Base-by-base conservation (phyloP, 2,113 vertebrate genomes). In the Chaetorhynchus papuensis region DNA sequence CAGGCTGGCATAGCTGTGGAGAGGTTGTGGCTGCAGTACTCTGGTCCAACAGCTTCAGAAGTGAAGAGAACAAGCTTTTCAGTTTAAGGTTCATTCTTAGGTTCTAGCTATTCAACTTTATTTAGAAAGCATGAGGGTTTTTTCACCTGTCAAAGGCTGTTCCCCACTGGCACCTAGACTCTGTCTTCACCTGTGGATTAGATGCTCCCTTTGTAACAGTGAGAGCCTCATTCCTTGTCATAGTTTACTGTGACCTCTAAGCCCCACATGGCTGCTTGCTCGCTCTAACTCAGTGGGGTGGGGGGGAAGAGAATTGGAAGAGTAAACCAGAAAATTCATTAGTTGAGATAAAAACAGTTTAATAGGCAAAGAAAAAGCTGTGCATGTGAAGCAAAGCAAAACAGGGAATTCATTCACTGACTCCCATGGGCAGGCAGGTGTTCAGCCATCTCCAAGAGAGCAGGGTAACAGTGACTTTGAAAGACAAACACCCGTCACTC, bases 231-330 rank as follows among this genome's bases (percentile, higher is more conserved):
- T 68, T 54, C 18, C 14, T 54, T 81, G 37, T 56, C 12, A 2
- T 23, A 12, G 13, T 52, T 81, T 61, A 77, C 33, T 2, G 3
- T 44, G 8, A 15, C 22, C 3, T 3, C 47, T 66, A 8, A 77
- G 37, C 41, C 31, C 4, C 15, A 31, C 19, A 8, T 1, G 10
- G 30, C 16, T 52, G 15, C 49, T 79, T 3, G 1, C 28, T 88
- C 5, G 3, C 21, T 76, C 9, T 7, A 7, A 2, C 42, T 60
- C 24, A 7, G 20, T 50, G 28, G 47, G 5, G 7, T 76, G 28
- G 10, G 10, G 11, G 15, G 11, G 1, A 21, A 33, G 44, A 70
- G 30, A 64, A 35, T 49, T 0, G 0, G 23, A 42, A 42, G 15
- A 13, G 16, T 66, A 24, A 60, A 83, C 54, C 31, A 54, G 35